Base-by-base conservation (phyloP, 2,888 invertebrate species). In the Drosophila multiciliata region DNA sequence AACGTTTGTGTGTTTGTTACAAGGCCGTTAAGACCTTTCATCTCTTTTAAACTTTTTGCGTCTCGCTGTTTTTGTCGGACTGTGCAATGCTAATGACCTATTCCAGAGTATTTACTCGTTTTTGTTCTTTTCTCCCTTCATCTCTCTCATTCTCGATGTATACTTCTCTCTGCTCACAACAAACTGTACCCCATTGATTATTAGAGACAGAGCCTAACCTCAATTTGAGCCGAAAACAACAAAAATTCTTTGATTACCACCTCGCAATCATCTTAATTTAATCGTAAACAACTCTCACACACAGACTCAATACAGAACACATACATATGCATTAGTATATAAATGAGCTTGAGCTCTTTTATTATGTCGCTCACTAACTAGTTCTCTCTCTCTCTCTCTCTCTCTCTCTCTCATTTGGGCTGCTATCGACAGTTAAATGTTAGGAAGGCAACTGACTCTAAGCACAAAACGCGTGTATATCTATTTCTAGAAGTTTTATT, bases 381-480 rank as follows among this genome's bases (percentile, higher is more conserved):
- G 40, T 29, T 29, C 29, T 33, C 58, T 15, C 23, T 35, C 66
- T 57, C 71, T 54, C 54, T 48, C 36, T 62, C 48, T 49, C 55
- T 66, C 67, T 57, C 38, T 54, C 35, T n/a, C 26, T 35, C 54
- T 49, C 48, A 49, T 63, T 59, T 45, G 40, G 32, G 38, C 59
- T 61, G 50, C 77, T 64, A 65, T 71, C 68, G 67, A 66, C 55
- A 66, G 64, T 64, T 61, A 52, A 59, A 54, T 20, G 50, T 66
- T 69, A 60, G 54, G 73, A 83, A 82, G 50, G 66, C 75, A 55
- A 66, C 66, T 66, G 80, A 83, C 75, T 63, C 54, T 63, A 70
- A 67, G 83, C 83, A 69, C 81, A 85, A 81, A 87, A 88, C 90
- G 82, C 86, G 83, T 87, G 88, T 87, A 83, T 86, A 90, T 87